Base-by-base conservation (phyloP, 2,888 invertebrate genomes). In the Thecophora atra region DNA sequence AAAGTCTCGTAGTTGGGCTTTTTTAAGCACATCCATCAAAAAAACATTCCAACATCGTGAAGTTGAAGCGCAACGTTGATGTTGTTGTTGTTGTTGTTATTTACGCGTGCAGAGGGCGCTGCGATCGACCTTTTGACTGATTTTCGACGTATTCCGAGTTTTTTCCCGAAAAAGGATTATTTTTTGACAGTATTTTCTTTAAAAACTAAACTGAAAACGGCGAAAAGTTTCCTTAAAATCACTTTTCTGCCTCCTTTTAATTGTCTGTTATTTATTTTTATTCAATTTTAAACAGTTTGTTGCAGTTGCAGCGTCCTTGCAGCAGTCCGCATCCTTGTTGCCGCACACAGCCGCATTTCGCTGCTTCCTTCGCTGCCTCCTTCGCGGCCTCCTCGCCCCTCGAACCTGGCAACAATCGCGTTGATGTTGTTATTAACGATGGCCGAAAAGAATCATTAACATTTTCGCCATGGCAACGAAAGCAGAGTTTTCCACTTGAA, bases 101-200 rank as follows among this genome's bases (percentile, higher is more conserved):
- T 54, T 17, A 8, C 37, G 6, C 24, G n/a, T 17, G 11, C 21
- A 17, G 15, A 11, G 58, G 28, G 1, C 24, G 26, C 28, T 13
- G 37, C 62, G 77, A 70, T n/a, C n/a, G n/a, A n/a, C n/a, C 77
- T 73, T 72, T 80, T 82, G 81, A 82, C 80, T 82, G 83, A 77
- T 80, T 79, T 76, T 77, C 79, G 81, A 78, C 81, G 79, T 80
- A 69, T 66, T 67, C 52, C 19, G 37, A 17, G 28, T 13, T 62
- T 62, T n/a, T n/a, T n/a, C n/a, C n/a, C n/a, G n/a, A n/a, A n/a
- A n/a, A n/a, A n/a, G n/a, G n/a, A n/a, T n/a, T n/a, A n/a, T n/a
- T n/a, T n/a, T n/a, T n/a, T n/a, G n/a, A n/a, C n/a, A n/a, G n/a
- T n/a, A n/a, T n/a, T n/a, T n/a, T n/a, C n/a, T n/a, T n/a, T n/a